These are phyloP conservation scores for Exephanes ischioxanthus DNA, from an alignment of 2,888 invertebrate species.

Conservation along the genomic window DNA sequence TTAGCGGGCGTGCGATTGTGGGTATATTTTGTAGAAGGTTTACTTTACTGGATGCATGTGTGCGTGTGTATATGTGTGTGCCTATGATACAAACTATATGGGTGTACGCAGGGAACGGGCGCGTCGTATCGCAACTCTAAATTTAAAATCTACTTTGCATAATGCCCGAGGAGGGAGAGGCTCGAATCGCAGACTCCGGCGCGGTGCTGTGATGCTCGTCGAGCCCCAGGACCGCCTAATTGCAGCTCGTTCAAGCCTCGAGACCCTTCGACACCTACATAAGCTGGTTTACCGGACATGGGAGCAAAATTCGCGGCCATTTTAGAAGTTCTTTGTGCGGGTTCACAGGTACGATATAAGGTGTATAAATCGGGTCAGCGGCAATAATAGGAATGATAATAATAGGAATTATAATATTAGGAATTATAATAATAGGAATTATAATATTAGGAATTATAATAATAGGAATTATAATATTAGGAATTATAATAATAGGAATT, in stretches of 20 bases:
- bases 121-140: constrained; percentile 80
- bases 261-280: constrained; percentile 82
- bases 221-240: constrained; percentile 80
- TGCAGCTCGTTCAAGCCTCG: constrained; percentile 80
- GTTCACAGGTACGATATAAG: neutral
- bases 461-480: neutral
- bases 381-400: neutral
- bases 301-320: constrained; percentile 41
- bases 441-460: neutral
- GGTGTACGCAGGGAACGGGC: constrained; percentile 26
- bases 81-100: neutral
- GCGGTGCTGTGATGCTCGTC: constrained; percentile 70
- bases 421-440: too few species aligned
- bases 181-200: constrained; percentile 1
- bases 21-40: constrained; percentile 13
- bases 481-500: too few species aligned
- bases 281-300: constrained; percentile 76
- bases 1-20: constrained; percentile 42
- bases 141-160: constrained; percentile 85
- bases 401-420: neutral
- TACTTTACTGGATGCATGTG: constrained; percentile 14
- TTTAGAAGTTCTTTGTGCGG: constrained; percentile 39
- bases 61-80: neutral
- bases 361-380: neutral
- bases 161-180: constrained; percentile 75